Base-by-base conservation (phyloP, 2,888 invertebrate species). In the Heteromurus nitidus region DNA sequence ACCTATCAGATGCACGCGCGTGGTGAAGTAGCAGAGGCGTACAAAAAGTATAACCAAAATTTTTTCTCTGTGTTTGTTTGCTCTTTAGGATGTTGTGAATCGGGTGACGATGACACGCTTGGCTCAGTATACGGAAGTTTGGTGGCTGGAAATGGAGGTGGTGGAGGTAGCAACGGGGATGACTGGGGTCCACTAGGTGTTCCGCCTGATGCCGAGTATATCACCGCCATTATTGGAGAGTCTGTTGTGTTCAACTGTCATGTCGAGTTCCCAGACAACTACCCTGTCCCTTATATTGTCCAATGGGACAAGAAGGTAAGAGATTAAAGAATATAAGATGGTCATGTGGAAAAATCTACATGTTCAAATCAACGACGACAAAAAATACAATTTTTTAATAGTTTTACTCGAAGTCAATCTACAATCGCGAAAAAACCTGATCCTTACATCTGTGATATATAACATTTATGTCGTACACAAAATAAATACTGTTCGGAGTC, bases 261-360 rank as follows among this genome's bases (percentile, higher is more conserved):
- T 92, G 96, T 98, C 91, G 96, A 96, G 91, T 97, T 97, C 91
- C 96, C 96, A 90, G 95, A 96, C 91, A 95, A 96, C 91, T 94
- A 95, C 91, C 95, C 96, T 90, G 96, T 96, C 92, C 96, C 97
- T 91, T 97, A 97, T 92, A 96, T 98, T 92, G 94, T 98, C 91
- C 96, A 97, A 93, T 98, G 98, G 98, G 96, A 96, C 94, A 98
- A 97, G 94, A 96, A 97, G 95, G 96, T 96, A 95, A 94, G 95
- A 44, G n/a, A 47, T 47, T 3, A 47, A 47, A 47, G n/a, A 11
- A 13, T 47, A 36, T 13, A 5, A 5, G 13, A 36, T 36, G 36
- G 36, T 36, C 36, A n/a, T n/a, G n/a, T n/a, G n/a, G n/a, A n/a
- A n/a, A n/a, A n/a, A n/a, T n/a, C n/a, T n/a, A n/a, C n/a, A n/a